phyloP scores from a whole-genome alignment of 1,140 invertebrate genomes.

The Drosophila santomea region DNA sequence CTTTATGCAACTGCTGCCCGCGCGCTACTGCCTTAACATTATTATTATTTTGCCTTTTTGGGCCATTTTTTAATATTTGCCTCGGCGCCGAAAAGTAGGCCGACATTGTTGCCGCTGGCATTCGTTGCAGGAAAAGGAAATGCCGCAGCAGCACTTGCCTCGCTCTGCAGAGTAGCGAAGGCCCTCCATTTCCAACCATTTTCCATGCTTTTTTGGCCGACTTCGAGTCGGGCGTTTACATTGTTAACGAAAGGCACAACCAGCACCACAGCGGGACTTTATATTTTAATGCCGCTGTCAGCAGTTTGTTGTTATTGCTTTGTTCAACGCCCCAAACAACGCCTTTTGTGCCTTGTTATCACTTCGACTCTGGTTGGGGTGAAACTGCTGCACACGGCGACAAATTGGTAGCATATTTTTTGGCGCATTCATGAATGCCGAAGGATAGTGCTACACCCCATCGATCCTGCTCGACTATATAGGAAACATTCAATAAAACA shows the following conservation, averaged over 20 bases:
- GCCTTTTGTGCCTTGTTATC: slow-evolving; percentile 41
- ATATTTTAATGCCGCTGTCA: slow-evolving; percentile 82
- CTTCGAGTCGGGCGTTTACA: slow-evolving; percentile 76
- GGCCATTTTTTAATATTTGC: slow-evolving; percentile 78
- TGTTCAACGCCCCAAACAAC: slow-evolving; percentile 42
- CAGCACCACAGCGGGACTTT: slow-evolving; percentile 64
- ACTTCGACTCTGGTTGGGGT: slow-evolving; percentile 6
- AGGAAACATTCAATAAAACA: slow-evolving; percentile 82
- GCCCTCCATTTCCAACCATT: slow-evolving; percentile 1
- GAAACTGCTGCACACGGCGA: slow-evolving; percentile 67
- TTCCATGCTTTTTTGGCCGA: slow-evolving; percentile 45
- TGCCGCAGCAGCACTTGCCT: slow-evolving; percentile 65
- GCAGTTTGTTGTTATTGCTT: slow-evolving; percentile 82
- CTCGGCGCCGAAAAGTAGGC: slow-evolving; percentile 72
- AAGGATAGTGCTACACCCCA: slow-evolving; percentile 38
- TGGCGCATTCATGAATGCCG: slow-evolving; percentile 77
- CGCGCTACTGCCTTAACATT: slow-evolving; percentile 53
- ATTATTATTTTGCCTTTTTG: slow-evolving; percentile 58
- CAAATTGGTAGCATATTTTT: slow-evolving; percentile 83
- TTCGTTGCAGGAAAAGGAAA: slow-evolving; percentile 77
- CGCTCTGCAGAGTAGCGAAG: slow-evolving; percentile 1
- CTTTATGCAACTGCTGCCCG: slow-evolving; percentile 77
- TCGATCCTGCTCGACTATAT: slow-evolving; percentile 56
- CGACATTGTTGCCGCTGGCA: slow-evolving; percentile 82
- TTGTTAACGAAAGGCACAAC: slow-evolving; percentile 72